Evolutionary conservation across 2,797 vertebrate species (phyloP).

Genomic region (Melopsittacus undulatus): DNA sequence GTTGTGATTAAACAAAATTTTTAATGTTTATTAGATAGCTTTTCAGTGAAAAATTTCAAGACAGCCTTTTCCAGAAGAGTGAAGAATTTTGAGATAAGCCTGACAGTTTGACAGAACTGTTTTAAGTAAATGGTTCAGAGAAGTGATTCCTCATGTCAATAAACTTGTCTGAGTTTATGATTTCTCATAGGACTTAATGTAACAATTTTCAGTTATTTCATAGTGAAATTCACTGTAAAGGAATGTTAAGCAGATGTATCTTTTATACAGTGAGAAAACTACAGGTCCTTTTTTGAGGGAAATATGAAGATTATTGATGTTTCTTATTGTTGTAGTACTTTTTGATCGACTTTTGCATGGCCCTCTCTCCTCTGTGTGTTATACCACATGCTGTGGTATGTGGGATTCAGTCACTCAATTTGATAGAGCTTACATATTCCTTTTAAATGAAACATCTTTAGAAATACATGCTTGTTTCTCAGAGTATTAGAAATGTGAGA

Average conservation of each 20-base stretch:
- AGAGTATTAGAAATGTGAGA: neutral
- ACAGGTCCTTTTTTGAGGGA: neutral
- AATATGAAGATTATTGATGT: neutral
- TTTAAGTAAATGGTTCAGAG: neutral
- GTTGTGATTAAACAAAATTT: neutral
- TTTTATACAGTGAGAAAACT: neutral
- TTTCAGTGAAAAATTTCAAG: neutral
- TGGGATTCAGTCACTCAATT: neutral
- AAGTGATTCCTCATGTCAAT: neutral
- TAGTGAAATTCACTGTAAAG: neutral
- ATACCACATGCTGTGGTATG: neutral
- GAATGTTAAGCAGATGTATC: neutral
- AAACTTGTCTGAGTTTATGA: neutral
- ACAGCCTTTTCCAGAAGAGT: neutral
- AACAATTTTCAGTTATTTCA: neutral
- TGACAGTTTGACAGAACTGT: neutral
- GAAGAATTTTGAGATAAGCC: neutral
- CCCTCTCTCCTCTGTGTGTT: neutral
- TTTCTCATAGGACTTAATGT: neutral
- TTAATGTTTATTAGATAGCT: neutral
- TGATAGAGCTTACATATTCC: neutral
- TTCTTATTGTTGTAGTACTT: neutral
- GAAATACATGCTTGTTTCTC: neutral
- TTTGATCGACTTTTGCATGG: neutral
- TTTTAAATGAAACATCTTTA: neutral